phyloP scores from a whole-genome alignment of 2,113 vertebrate genomes.

The Microcebus griseorufus region DNA sequence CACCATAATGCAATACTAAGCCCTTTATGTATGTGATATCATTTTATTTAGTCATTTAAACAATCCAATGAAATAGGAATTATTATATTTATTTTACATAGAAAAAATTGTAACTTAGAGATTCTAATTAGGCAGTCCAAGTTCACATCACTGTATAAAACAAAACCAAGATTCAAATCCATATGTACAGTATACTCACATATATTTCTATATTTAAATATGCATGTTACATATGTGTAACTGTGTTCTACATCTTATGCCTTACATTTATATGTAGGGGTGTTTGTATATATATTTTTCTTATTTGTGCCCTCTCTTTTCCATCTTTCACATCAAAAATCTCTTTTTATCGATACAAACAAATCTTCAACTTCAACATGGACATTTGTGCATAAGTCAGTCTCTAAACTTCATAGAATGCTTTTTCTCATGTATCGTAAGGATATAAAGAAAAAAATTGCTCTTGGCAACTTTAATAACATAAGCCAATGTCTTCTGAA shows the following conservation, averaged over 20 bases:
- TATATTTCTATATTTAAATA: background rate
- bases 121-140: background rate
- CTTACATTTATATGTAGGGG: background rate
- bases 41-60: slow-evolving; percentile 24
- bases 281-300: background rate
- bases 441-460: background rate
- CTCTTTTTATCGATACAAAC: background rate
- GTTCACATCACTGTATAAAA: background rate
- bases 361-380: background rate
- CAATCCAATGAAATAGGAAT: background rate
- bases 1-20: background rate
- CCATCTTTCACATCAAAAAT: background rate
- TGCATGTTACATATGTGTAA: background rate
- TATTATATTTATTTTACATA: background rate
- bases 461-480: background rate
- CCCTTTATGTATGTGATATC: background rate
- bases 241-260: background rate
- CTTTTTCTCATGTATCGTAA: background rate
- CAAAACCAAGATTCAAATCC: slow-evolving; percentile 2
- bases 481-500: background rate
- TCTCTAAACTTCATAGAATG: background rate
- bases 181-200: background rate
- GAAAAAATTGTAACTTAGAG: background rate
- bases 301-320: background rate
- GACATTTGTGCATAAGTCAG: background rate